Base-by-base conservation (phyloP, 2,797 vertebrate species). In the Dendrocincla fuliginosa region DNA sequence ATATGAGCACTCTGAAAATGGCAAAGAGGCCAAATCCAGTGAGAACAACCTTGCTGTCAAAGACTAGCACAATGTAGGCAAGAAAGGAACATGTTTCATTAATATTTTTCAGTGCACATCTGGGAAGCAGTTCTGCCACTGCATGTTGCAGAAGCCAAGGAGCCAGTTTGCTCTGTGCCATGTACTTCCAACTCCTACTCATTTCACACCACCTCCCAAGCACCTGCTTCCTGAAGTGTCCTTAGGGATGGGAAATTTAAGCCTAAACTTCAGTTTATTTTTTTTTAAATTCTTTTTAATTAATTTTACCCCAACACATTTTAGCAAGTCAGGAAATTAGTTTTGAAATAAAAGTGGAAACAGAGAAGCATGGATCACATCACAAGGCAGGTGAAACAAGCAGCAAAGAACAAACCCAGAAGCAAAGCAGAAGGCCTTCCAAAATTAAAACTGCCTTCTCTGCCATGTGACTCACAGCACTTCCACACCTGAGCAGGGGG, bases 1-100 rank as follows among this genome's bases (percentile, higher is more conserved):
- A n/a, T 4, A 4, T 2, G 9, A 44, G 5, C 1, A 1, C 16
- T n/a, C 7, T 19, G 37, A 30, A 56, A 63, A 60, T 13, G 15
- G 28, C 24, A 44, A 70, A 69, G 46, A 33, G 61, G 28, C 24
- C 55, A 35, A 37, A 32, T 16, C 28, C 30, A 30, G 8, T 0
- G 1, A 59, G 33, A 42, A 23, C 3, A 16, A 27, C 35, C 25
- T 61, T 19, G 2, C 33, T 13, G 24, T 46, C 39, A 39, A 65
- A 27, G 33, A 53, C 16, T 11, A 27, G 19, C 7, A 8, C 16
- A 32, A 18, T 8, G 16, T 8, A 25, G 57, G 57, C 8, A 37
- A 47, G 39, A 59, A 42, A 1, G 3, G 15, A 53, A 32, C 30
- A 55, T 37, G 2, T 24, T 46, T 64, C 44, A 8, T 11, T 12